Percentiles rank a stretch among this genome's conserved stretches.
These are phyloP conservation scores for Torymus texanus DNA, from an alignment of 2,888 invertebrate genomes.

Conservation along the genomic window DNA sequence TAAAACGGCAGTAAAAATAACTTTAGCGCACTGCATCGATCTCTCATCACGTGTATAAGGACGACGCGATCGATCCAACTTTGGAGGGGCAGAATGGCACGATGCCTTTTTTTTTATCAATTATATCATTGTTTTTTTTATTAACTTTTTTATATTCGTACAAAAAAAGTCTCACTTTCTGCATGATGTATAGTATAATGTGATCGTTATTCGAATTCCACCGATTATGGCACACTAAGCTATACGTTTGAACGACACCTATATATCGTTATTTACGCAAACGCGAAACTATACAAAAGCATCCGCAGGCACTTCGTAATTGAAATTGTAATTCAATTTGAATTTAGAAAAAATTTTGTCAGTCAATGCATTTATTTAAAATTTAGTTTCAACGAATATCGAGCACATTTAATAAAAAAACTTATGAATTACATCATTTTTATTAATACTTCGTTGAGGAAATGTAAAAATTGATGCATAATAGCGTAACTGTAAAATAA, in stretches of 20 bases:
- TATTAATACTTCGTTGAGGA: background rate
- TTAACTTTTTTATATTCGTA: slow-evolving; percentile 37
- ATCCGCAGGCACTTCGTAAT: slow-evolving; percentile 53
- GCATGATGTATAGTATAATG: slow-evolving; percentile 49
- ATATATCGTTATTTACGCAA: slow-evolving; percentile 26
- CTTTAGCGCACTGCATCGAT: slow-evolving; percentile 58
- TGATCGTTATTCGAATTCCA: slow-evolving; percentile 27
- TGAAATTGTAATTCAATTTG: slow-evolving; percentile 36
- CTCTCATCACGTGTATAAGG: slow-evolving; percentile 37
- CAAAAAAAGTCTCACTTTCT: slow-evolving; percentile 59
- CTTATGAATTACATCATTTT: background rate
- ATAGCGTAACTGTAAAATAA: too few relatives aligned
- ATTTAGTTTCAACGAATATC: slow-evolving; percentile 12
- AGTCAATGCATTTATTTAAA: slow-evolving; percentile 8
- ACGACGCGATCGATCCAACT: slow-evolving; percentile 35
- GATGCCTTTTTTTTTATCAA: slow-evolving; percentile 28
- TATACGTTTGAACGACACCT: slow-evolving; percentile 28
- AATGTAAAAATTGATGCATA: slow-evolving; percentile 1
- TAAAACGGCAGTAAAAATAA: slow-evolving; percentile 67
- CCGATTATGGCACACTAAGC: slow-evolving; percentile 1
- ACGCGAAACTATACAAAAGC: slow-evolving; percentile 43
- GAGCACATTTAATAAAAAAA: background rate
- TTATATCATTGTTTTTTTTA: slow-evolving; percentile 6
- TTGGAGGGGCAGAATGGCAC: slow-evolving; percentile 49
- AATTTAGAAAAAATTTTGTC: slow-evolving; percentile 33